A percentile compares a stretch with the other conserved stretches of the same genome.
Conservation (phyloP, 2,113 vertebrate genomes). For the Nycticebus coucang region DNA sequence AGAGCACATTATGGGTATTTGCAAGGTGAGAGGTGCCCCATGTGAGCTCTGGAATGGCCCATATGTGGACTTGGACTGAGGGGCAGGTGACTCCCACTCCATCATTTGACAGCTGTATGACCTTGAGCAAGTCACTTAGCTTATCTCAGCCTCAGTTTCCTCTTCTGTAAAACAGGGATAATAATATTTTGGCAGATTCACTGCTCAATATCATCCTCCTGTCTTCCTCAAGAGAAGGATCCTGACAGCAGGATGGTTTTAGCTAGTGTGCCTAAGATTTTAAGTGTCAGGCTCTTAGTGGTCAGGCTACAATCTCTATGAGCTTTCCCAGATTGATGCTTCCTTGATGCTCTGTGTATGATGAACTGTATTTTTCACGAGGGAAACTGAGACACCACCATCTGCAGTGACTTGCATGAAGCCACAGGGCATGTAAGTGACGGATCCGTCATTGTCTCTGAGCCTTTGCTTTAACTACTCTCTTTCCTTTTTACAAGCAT, state of each 20-base stretch:
- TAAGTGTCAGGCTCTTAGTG: neutral
- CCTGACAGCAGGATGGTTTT: neutral
- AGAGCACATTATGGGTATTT: neutral
- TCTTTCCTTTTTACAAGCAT: neutral
- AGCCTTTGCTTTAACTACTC: neutral
- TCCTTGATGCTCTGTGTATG: neutral
- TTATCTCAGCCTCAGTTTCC: neutral
- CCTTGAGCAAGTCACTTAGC: neutral
- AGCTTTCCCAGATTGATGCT: neutral
- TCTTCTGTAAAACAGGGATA: neutral
- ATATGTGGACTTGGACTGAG: neutral
- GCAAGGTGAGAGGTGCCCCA: neutral
- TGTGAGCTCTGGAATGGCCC: no score
- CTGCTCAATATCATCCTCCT: neutral
- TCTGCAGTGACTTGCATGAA: no score
- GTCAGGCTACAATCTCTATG: neutral
- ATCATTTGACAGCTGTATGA: no score
- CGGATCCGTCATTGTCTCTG: rapidly evolving
- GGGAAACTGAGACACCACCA: neutral
- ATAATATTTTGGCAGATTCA: neutral
- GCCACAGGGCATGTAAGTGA: rapidly evolving
- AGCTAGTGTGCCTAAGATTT: neutral
- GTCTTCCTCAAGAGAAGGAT: neutral
- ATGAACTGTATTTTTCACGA: neutral
- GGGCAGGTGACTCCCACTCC: neutral